Evolutionary conservation across 2,797 vertebrate genomes (phyloP), one percentile per base, ranked within the genome.

Genomic region (Cossypha niveicapilla): DNA sequence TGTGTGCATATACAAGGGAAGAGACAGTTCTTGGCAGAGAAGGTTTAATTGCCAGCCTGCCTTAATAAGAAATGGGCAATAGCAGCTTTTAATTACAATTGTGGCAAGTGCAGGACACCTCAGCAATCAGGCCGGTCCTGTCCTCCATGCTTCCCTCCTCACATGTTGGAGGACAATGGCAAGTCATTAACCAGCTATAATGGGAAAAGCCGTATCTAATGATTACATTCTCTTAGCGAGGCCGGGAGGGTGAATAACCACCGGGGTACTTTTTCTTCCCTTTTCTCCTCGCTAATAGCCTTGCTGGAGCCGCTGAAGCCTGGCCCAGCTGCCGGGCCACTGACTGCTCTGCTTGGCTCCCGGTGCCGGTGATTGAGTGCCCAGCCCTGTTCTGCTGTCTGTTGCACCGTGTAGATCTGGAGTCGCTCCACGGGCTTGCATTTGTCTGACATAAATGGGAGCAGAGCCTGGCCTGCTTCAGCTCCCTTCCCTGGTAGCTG

Each of bases 381-480:
- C 61, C 28, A 50, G 81, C 87, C 63, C 77, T 60, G 56, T 17
- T 65, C 18, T 25, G 56, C 88, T 93, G 92, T 82, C 92, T 90
- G 83, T 60, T 70, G 86, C 48, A 0, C 79, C 3, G 58, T 48
- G 93, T 57, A 58, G 87, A 72, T 85, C 90, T 84, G 78, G 88
- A 94, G 92, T 89, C 4, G 22, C 90, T 95, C 90, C 75, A 86
- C 13, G 44, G 71, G 75, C 70, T 81, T 66, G 94, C 87, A 78
- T 95, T 94, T 95, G 91, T 94, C 91, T 93, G 91, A 93, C 88
- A 88, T 92, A 83, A 95, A 90, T 35, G 91, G 83, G 93, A 96
- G 88, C 86, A 84, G 78, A 94, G 74, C 91, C 86, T 58, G 76
- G 76, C 68, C 74, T 13, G 70, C 91, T 77, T 78, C 83, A 60